Evolutionary conservation across 2,797 vertebrate genomes (phyloP), one percentile per base, ranked within the genome.

Genomic region (Knipowitschia caucasica): DNA sequence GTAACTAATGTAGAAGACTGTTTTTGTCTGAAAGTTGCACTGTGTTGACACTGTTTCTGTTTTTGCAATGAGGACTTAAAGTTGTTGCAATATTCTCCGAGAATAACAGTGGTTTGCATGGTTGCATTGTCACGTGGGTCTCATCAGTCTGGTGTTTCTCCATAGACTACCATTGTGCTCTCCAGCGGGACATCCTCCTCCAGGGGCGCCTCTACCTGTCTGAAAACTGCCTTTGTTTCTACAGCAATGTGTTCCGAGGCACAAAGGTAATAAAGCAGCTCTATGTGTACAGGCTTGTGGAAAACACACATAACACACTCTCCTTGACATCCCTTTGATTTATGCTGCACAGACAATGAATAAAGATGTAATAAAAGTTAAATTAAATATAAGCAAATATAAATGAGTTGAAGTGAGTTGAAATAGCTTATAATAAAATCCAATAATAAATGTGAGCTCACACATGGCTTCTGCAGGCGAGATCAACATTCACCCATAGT

Each of bases 201-300:
- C 95, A 97, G 73, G 96, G 96, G 65, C 89, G 93, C 38, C 69
- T 98, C 23, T 99, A 94, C 78, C 88, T 98, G 63, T 90, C 95
- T 20, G 92, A 98, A 82, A 94, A 92, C 78, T 93, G 89, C 85
- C 80, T 99, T 45, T 96, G 94, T 86, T 98, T 98, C 91, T 89
- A 98, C 90, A 98, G 95, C 89, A 93, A 94, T 75, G 94, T 98
- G 67, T 98, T 99, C 77, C 81, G 94, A 87, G 92, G 94, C 61
- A 96, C 94, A 3, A 92, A 92, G 78, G 94, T 95, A 90, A n/a
- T n/a, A n/a, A n/a, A n/a, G n/a, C n/a, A n/a, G n/a, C n/a, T n/a
- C n/a, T n/a, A n/a, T n/a, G n/a, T n/a, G n/a, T n/a, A n/a, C n/a
- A n/a, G n/a, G n/a, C n/a, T n/a, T n/a, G n/a, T n/a, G n/a, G n/a